phyloP scores from a whole-genome alignment of 1,140 invertebrate species.

The Nixonia krombeini region DNA sequence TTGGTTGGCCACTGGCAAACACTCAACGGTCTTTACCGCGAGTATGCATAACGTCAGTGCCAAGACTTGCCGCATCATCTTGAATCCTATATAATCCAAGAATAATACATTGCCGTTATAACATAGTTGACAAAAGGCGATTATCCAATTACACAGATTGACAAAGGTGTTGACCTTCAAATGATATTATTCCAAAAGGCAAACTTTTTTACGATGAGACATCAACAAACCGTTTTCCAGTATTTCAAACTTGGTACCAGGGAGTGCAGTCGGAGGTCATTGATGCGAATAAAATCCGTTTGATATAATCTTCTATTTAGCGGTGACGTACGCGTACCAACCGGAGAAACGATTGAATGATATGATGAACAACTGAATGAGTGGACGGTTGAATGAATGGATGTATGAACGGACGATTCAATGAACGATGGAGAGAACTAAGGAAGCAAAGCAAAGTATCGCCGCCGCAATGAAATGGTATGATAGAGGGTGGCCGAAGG shows the following conservation, averaged over 20 bases:
- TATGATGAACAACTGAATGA: constrained; percentile 52
- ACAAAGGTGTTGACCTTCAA: too few relatives aligned
- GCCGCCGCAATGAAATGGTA: constrained; percentile 28
- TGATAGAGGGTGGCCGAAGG: constrained; percentile 43
- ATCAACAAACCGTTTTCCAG: too few relatives aligned
- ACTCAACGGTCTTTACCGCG: constrained; percentile 40
- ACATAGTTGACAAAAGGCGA: too few relatives aligned
- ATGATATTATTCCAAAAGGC: too few relatives aligned
- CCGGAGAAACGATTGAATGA: constrained; percentile 43
- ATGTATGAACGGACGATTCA: constrained; percentile 52
- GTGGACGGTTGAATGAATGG: constrained; percentile 53
- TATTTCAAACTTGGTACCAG: too few relatives aligned
- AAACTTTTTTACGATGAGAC: too few relatives aligned
- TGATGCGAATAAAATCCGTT: constrained; percentile 42
- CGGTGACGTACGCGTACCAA: constrained; percentile 38
- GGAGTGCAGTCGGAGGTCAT: constrained; percentile 30
- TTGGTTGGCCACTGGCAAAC: constrained; percentile 60
- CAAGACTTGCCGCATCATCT: constrained; percentile 58
- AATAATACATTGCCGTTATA: too few relatives aligned
- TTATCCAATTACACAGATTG: too few relatives aligned
- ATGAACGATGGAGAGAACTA: constrained; percentile 31
- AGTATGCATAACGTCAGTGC: constrained; percentile 55
- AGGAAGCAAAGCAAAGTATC: constrained; percentile 34
- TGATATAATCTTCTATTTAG: constrained; percentile 60
- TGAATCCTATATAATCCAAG: constrained; percentile 42